These are phyloP conservation scores for Salminus brasiliensis DNA, from an alignment of 2,113 vertebrate genomes.

Conservation along the genomic window DNA sequence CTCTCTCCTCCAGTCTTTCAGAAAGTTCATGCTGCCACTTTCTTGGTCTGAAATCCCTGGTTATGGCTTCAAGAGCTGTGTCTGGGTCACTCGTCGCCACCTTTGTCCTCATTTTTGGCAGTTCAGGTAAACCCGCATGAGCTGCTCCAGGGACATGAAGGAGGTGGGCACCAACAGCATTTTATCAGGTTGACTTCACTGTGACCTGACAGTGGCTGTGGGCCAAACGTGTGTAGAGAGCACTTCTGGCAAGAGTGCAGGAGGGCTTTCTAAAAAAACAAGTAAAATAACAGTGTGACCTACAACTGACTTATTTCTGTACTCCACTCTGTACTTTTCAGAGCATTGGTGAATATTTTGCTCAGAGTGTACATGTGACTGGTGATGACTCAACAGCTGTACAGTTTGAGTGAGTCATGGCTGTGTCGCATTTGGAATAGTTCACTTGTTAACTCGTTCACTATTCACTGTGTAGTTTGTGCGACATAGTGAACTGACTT, in stretches of 20 bases:
- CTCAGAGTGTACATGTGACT: too few relatives aligned
- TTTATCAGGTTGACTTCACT: not conserved
- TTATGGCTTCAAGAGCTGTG: not conserved
- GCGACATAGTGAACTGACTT: too few relatives aligned
- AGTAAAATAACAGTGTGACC: too few relatives aligned
- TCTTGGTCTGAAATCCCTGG: not conserved
- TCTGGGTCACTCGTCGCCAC: constrained; percentile 3
- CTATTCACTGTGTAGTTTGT: too few relatives aligned
- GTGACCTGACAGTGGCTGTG: not conserved
- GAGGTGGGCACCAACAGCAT: not conserved
- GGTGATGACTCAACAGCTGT: too few relatives aligned
- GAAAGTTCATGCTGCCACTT: not conserved
- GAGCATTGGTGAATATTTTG: too few relatives aligned
- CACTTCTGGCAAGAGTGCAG: not conserved
- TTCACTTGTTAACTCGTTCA: too few relatives aligned
- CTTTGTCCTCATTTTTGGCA: not conserved
- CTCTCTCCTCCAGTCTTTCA: not conserved
- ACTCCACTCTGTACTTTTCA: too few relatives aligned
- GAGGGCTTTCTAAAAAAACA: not conserved
- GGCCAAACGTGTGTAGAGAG: not conserved
- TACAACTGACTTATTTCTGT: too few relatives aligned
- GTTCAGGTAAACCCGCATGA: not conserved
- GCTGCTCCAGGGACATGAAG: not conserved
- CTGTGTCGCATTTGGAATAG: too few relatives aligned
- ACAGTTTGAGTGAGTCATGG: too few relatives aligned